Evolutionary conservation across 2,797 vertebrate genomes (phyloP).

Genomic region (Hemitrygon akajei): DNA sequence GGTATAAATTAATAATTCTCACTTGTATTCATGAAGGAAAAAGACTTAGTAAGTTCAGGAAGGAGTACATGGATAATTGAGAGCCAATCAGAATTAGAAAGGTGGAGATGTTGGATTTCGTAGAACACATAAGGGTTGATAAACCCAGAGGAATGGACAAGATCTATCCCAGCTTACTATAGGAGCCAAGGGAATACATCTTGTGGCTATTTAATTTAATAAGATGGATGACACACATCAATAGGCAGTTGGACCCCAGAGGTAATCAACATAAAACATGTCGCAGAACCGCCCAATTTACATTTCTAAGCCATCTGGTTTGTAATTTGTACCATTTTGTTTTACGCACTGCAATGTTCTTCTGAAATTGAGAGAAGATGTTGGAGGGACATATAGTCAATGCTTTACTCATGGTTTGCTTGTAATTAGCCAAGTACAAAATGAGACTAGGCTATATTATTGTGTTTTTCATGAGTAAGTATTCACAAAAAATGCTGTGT

Average conservation of each 20-base stretch:
- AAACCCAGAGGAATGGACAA: too few relatives aligned
- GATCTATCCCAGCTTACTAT: too few relatives aligned
- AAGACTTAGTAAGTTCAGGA: too few relatives aligned
- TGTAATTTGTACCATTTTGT: background rate
- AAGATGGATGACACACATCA: background rate
- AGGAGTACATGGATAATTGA: too few relatives aligned
- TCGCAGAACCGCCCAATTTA: background rate
- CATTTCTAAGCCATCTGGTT: background rate
- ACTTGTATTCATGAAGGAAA: too few relatives aligned
- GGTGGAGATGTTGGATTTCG: too few relatives aligned
- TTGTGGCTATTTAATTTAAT: background rate
- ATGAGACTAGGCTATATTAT: background rate
- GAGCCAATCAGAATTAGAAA: too few relatives aligned
- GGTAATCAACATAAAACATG: background rate
- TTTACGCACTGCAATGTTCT: background rate
- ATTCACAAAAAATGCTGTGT: background rate
- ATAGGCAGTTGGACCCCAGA: background rate
- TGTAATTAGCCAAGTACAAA: background rate
- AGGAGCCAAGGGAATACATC: too few relatives aligned
- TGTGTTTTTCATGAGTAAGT: background rate
- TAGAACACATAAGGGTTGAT: too few relatives aligned
- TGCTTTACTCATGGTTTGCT: background rate
- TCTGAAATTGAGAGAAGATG: background rate
- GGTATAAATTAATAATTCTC: too few relatives aligned
- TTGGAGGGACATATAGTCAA: background rate